Evolutionary conservation across 2,888 invertebrate species (phyloP), one percentile per base, ranked within the genome.

Genomic region (Melieria picta): DNA sequence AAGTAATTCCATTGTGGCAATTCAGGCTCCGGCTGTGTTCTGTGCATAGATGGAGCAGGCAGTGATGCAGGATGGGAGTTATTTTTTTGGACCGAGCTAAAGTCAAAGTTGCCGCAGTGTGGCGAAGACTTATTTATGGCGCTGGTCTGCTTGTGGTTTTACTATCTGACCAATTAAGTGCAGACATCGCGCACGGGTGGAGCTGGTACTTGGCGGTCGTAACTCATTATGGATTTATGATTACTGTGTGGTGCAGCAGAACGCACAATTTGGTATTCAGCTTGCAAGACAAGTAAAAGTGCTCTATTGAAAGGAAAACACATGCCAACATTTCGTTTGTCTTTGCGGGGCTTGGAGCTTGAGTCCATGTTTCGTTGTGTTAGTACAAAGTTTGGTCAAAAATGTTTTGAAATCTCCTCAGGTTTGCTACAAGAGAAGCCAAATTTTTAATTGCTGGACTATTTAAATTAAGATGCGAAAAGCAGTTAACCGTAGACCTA

Each of bases 211-310:
- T 72, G 72, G 74, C 72, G 77, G 74, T 77, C 79, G 79, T 84
- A 83, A 79, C 80, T 83, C 80, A 83, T 83, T 82, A 82, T 81
- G 79, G 83, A 83, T 84, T 83, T 83, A 83, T 82, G 84, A 81
- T 79, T 69, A 30, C 30, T 30, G 30, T 30, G 30, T 30, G 30
- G 3, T 30, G 30, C 30, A 30, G 30, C 2, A 30, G 30, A 30
- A 30, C 30, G 30, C 30, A 30, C 30, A 30, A 30, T 30, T 30
- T 30, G 30, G 30, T 30, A 30, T 30, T 30, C 30, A 30, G 30
- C 3, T 30, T 30, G 30, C 30, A 30, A 30, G 30, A 30, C 30
- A 30, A 30, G 30, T 30, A 30, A 30, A 30, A 30, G 30, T 30
- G 30, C 30, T 2, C 0, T 30, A 30, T 30, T 30, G 30, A 30